Evolutionary conservation across 2,888 invertebrate species (phyloP), one percentile per base, ranked within the genome.

Genomic region (Biston stratarius): DNA sequence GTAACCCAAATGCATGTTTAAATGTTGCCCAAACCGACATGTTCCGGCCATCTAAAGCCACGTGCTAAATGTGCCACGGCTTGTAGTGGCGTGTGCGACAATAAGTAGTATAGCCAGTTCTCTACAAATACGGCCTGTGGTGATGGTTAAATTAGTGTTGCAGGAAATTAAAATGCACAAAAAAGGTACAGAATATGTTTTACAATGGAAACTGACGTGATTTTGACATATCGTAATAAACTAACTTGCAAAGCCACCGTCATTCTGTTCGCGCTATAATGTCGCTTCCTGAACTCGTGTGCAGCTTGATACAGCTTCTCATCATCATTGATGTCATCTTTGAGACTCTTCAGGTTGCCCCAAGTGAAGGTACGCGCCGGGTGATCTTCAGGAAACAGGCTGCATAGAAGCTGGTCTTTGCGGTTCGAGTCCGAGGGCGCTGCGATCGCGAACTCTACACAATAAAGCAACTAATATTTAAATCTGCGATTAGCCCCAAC

Each of bases 231-330:
- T 44, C 44, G 5, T 44, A 11, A 3, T 24, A n/a, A 67, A 2
- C 84, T 81, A 40, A 96, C 96, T 92, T 98, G 97, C 24, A 98
- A 95, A 52, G 97, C 97, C 3, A 98, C 88, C 9, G 97, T 98
- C 98, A 99, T 98, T 74, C 97, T 95, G 79, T 98, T 96, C 9
- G 97, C 97, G 45, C 97, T 97, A 82, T 99, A 99, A 85, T 98
- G 96, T 33, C 96, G 91, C 78, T 95, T 94, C 45, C 97, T 93
- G 80, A 98, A 98, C 66, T 96, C 95, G 76, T 97, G 96, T 7
- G 98, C 94, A 2, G 95, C 94, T 38, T 94, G 84, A 79, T 98
- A 95, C 2, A 98, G 89, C 47, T 94, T 94, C 74, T 90, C 91
- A 47, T 96, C 96, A 72, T 97, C 96, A 6, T 93, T 89, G 11